Percentiles rank a stretch among this genome's conserved stretches.
phyloP scores from a whole-genome alignment of 37 sponge, comb jelly and placozoan species.

The Beroe forskalii region DNA sequence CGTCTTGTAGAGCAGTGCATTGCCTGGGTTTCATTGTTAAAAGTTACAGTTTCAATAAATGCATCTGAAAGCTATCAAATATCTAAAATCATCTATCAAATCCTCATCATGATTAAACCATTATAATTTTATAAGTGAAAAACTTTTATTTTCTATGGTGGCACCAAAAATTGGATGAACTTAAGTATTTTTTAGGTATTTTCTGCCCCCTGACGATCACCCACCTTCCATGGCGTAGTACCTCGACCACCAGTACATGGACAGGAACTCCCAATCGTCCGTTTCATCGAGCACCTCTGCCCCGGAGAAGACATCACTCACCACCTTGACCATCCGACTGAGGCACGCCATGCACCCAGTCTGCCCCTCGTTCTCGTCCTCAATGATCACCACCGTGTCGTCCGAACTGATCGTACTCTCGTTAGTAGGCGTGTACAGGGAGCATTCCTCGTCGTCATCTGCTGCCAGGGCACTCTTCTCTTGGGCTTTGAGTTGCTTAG shows the following conservation, averaged over 20 bases:
- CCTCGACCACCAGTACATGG: constrained; percentile 23
- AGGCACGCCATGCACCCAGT: constrained; percentile 25
- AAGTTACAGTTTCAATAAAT: too few species aligned
- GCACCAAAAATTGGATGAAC: too few species aligned
- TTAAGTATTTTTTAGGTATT: too few species aligned
- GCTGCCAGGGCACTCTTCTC: neutral
- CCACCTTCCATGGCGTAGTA: constrained; percentile 11
- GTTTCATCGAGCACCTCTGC: neutral
- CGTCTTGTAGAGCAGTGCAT: constrained; percentile 3
- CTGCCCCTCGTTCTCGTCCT: constrained; percentile 39
- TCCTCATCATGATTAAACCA: too few species aligned
- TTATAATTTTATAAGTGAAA: too few species aligned
- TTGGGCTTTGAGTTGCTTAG: neutral
- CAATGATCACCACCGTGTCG: neutral
- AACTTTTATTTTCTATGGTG: too few species aligned
- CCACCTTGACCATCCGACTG: constrained; percentile 1
- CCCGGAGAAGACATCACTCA: neutral
- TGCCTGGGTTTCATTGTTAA: neutral
- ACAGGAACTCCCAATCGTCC: constrained; percentile 26
- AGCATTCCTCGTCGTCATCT: neutral
- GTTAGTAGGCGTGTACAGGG: neutral
- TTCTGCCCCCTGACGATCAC: too few species aligned
- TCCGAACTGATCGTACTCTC: neutral
- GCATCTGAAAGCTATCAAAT: too few species aligned
- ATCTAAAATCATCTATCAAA: too few species aligned